Conservation (phyloP, 2,113 vertebrate species). For the Odontesthes bonariensis region DNA sequence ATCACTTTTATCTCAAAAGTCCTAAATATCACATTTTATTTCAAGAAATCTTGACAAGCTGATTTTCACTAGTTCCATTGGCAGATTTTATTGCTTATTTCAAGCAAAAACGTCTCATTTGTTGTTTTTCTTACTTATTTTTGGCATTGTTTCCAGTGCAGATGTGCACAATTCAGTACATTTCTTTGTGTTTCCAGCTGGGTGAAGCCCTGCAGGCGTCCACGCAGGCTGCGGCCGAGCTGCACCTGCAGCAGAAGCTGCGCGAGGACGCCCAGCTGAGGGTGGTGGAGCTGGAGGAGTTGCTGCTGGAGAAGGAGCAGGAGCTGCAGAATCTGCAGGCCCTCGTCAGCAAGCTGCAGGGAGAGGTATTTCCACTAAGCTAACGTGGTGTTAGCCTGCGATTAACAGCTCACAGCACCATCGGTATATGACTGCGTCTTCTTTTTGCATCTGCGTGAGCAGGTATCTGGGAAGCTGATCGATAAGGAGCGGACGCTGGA, state of each 20-base stretch:
- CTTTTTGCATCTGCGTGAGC: not conserved
- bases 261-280: constrained; percentile 71
- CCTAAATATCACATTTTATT: too few species aligned
- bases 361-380: constrained; percentile 69
- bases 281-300: constrained; percentile 83
- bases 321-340: constrained; percentile 71
- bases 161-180: not conserved
- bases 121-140: too few species aligned
- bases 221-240: constrained; percentile 58
- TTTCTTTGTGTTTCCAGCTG: constrained; percentile 66
- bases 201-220: constrained; percentile 64
- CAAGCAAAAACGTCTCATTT: too few species aligned
- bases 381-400: too few species aligned
- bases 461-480: constrained; percentile 81
- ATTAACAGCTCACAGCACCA: too few species aligned
- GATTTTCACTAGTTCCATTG: too few species aligned
- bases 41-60: too few species aligned
- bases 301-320: constrained; percentile 79
- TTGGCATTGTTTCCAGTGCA: too few species aligned
- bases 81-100: too few species aligned
- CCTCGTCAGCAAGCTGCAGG: constrained; percentile 75
- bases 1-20: too few species aligned
- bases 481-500: constrained; percentile 81
- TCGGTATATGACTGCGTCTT: not conserved
- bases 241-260: constrained; percentile 81